Percentiles rank a stretch among this genome's conserved stretches.
Conservation (phyloP, 2,797 vertebrate genomes). For the Protosalanx chinensis region DNA sequence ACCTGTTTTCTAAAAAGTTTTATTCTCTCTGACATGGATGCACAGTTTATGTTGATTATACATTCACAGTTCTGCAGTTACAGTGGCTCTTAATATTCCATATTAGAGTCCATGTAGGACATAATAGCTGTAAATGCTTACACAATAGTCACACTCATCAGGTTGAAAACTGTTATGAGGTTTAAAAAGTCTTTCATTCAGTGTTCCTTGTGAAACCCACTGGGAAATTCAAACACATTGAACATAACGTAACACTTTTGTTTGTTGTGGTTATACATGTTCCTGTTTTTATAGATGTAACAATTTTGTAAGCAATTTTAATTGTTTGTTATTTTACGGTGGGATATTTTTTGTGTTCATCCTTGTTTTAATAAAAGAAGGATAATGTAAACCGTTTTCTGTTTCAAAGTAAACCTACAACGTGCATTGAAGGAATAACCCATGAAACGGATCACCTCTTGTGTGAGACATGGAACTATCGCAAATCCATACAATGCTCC, state of each 20-base stretch:
- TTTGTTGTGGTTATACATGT: slow-evolving; percentile 12
- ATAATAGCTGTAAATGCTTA: no score
- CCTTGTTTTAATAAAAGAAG: slow-evolving; percentile 63
- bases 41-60: not conserved
- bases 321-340: slow-evolving; percentile 28
- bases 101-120: no score
- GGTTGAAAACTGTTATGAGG: not conserved
- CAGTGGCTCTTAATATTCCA: not conserved
- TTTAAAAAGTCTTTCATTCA: not conserved
- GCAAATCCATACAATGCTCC: not conserved
- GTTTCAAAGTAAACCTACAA: not conserved
- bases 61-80: not conserved
- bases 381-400: slow-evolving; percentile 8
- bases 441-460: no score
- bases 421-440: no score
- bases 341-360: slow-evolving; percentile 63
- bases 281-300: slow-evolving; percentile 33
- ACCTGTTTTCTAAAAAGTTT: not conserved
- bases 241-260: not conserved
- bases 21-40: not conserved
- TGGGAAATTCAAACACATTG: not conserved
- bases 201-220: not conserved
- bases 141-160: no score
- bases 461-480: not conserved
- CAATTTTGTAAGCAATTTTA: slow-evolving; percentile 19